Conservation (phyloP, 1,140 invertebrate species). For the Saccostrea echinata region DNA sequence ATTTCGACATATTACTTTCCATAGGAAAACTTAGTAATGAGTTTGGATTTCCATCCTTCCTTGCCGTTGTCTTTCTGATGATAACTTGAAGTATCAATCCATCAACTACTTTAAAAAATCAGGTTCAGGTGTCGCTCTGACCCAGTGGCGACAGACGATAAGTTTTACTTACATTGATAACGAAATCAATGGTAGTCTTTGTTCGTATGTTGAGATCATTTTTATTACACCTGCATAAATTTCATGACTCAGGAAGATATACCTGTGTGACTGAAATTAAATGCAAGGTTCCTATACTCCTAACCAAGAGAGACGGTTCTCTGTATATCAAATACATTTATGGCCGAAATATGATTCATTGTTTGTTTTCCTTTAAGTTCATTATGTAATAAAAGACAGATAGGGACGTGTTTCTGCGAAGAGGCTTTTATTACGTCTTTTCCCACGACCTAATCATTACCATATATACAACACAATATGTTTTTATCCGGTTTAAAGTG, state of each 20-base stretch:
- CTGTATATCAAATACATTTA: constrained; percentile 12
- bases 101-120: neutral
- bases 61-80: neutral
- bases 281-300: neutral
- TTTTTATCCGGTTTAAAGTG: neutral
- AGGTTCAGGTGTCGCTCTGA: neutral
- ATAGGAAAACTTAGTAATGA: neutral
- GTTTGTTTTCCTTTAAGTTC: neutral
- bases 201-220: constrained; percentile 13
- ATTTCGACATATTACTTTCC: neutral
- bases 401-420: neutral
- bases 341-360: constrained; percentile 8
- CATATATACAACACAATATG: neutral
- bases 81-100: neutral
- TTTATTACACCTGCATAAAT: constrained; percentile 33
- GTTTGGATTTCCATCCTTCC: neutral
- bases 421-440: neutral
- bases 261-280: constrained; percentile 3
- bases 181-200: neutral
- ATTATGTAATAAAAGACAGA: neutral
- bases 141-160: constrained; percentile 4
- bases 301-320: neutral
- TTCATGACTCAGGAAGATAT: constrained; percentile 15
- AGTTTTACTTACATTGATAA: constrained; percentile 10
- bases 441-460: constrained; percentile 6